Base-by-base conservation (phyloP, 2,113 vertebrate species). In the Colius striatus region DNA sequence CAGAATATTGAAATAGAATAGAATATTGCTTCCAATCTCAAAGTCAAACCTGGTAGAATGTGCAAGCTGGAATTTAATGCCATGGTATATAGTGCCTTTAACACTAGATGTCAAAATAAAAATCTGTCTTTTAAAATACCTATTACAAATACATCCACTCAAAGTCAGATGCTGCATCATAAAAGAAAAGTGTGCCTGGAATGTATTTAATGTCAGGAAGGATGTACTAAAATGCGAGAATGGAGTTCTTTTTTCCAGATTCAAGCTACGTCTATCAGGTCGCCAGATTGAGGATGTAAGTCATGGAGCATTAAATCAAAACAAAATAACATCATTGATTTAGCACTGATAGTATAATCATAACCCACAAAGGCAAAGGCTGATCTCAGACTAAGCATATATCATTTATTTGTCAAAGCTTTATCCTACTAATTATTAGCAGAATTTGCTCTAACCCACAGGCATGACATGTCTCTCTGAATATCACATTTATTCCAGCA, bases 51-150 rank as follows among this genome's bases (percentile, higher is more conserved):
- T 26, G 6, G 63, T 22, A 80, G 66, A 32, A 85, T 87, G 78
- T 30, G 11, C 80, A 95, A 80, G 29, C 22, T 72, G 7, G 38
- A 91, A 90, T 87, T 89, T 92, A 96, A 94, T 78, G 48, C 55
- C 14, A 1, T 22, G 23, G 29, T 90, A 65, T 22, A 53, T 87
- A 84, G 13, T 87, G 71, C 38, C 62, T 90, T 97, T 94, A 92
- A 71, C 73, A 90, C 32, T 80, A 75, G 54, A 84, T 91, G 63
- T 94, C 90, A 97, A 93, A 97, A 94, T 84, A 96, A 89, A 68
- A 67, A 76, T 11, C 23, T 80, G 85, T 61, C 75, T 11, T 16
- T 94, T 93, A 96, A 92, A 96, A 96, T 55, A 96, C 82, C 43
- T 71, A 51, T 90, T 96, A 57, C 61, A 96, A 91, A 91, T 80